These are phyloP conservation scores for Puffinus mauretanicus DNA, from an alignment of 2,113 vertebrate genomes.

Conservation along the genomic window DNA sequence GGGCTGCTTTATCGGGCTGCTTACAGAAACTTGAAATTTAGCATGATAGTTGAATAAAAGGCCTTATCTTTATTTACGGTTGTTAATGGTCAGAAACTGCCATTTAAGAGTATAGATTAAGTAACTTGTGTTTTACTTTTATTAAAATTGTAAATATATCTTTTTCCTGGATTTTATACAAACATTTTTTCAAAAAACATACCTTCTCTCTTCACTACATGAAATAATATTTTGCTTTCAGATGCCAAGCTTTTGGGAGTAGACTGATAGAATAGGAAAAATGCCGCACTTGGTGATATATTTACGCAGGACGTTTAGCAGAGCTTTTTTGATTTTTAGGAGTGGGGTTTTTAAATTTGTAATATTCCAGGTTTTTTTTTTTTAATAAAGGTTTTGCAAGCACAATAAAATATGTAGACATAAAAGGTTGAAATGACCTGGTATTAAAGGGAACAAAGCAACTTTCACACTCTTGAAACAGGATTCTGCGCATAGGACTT, in stretches of 20 bases:
- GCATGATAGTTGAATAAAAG: neutral
- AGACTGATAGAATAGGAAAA: neutral
- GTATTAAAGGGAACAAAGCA: neutral
- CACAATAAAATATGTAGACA: neutral
- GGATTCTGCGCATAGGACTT: neutral
- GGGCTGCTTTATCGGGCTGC: constrained; percentile 6
- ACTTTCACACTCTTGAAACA: neutral
- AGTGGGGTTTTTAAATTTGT: neutral
- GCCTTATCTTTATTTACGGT: neutral
- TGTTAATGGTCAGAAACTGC: constrained; percentile 11
- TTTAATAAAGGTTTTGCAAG: neutral
- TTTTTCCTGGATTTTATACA: neutral
- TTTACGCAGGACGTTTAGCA: neutral
- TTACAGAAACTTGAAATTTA: constrained; percentile 22
- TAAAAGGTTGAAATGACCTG: constrained; percentile 10
- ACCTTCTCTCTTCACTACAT: neutral
- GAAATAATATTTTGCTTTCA: neutral
- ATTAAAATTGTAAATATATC: neutral
- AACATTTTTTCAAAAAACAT: neutral
- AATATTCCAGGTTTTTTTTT: neutral
- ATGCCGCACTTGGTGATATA: neutral
- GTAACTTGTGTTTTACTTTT: neutral
- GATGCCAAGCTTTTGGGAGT: neutral
- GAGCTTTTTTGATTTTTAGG: neutral
- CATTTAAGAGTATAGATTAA: neutral